A percentile compares a stretch with the other conserved stretches of the same genome.
phyloP scores from a whole-genome alignment of 2,888 invertebrate genomes.

The Agrotis ipsilon region DNA sequence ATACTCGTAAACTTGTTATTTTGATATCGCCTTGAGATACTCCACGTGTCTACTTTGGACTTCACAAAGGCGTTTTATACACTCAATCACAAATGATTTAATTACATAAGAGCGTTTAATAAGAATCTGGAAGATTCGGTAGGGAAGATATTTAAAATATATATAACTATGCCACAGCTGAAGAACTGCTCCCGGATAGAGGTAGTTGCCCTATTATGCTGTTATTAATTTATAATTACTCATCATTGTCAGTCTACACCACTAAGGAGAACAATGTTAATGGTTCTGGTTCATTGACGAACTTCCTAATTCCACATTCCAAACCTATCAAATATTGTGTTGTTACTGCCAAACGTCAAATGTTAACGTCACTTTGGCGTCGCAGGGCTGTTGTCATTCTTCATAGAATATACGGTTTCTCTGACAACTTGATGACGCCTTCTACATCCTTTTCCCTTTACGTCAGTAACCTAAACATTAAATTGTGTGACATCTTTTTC shows the following conservation, averaged over 20 bases:
- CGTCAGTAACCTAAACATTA: not conserved
- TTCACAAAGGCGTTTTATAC: conserved; percentile 17
- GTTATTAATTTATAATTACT: conserved; percentile 18
- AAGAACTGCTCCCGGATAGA: conserved; percentile 10
- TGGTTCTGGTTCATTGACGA: conserved; percentile 53
- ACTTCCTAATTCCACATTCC: conserved; percentile 60
- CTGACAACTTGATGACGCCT: conserved; percentile 6
- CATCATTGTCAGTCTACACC: conserved; percentile 10
- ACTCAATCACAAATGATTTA: not conserved
- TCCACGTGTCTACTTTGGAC: conserved; percentile 7
- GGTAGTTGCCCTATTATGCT: not conserved
- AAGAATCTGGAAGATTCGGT: conserved; percentile 7
- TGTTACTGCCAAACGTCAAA: conserved; percentile 63
- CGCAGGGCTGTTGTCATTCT: conserved; percentile 16
- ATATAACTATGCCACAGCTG: conserved; percentile 1
- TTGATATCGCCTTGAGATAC: conserved; percentile 21
- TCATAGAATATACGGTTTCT: conserved; percentile 23
- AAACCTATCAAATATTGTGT: conserved; percentile 52
- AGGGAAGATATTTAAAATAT: not conserved
- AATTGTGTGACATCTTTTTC: not conserved
- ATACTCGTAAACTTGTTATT: conserved; percentile 5
- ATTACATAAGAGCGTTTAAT: not conserved
- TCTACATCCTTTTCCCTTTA: not conserved
- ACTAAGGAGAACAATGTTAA: conserved; percentile 24
- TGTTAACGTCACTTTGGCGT: conserved; percentile 40